A percentile compares a stretch with the other conserved stretches of the same genome.
These are phyloP conservation scores for Rambutsinella grinnellia DNA, from an alignment of 2,888 invertebrate genomes.

Conservation along the genomic window DNA sequence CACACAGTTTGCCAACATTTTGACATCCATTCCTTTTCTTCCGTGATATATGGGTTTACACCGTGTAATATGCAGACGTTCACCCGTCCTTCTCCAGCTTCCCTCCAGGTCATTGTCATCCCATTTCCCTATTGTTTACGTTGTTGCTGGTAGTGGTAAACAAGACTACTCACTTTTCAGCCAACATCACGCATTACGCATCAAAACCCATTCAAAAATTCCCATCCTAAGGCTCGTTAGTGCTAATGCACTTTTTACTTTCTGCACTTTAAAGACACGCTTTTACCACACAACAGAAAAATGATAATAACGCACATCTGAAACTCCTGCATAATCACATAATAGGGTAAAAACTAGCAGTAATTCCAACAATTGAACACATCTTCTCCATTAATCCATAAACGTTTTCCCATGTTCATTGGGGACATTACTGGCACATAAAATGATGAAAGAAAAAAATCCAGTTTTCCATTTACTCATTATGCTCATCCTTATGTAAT, in stretches of 20 bases:
- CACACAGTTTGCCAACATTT: constrained; percentile 62
- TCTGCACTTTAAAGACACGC: constrained; percentile 40
- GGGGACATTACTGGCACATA: constrained; percentile 38
- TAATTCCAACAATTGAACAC: constrained; percentile 39
- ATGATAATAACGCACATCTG: constrained; percentile 6
- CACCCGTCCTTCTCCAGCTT: constrained; percentile 25
- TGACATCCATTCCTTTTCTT: constrained; percentile 56
- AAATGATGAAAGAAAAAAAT: constrained; percentile 26
- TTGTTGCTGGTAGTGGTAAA: not conserved
- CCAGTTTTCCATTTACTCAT: constrained; percentile 20
- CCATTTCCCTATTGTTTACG: not conserved
- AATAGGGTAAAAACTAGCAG: not conserved
- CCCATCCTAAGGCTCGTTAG: not conserved
- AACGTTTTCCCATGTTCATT: constrained; percentile 53
- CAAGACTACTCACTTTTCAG: not conserved
- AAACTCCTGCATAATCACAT: not conserved
- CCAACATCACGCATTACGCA: no score
- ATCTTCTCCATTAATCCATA: constrained; percentile 49
- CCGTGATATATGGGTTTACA: constrained; percentile 57
- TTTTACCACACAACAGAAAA: constrained; percentile 39
- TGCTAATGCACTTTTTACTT: not conserved
- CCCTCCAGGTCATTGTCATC: not conserved
- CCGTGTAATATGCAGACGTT: constrained; percentile 43
- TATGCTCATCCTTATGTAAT: constrained; percentile 1
- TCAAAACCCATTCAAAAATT: not conserved